Percentiles rank a stretch among this genome's conserved stretches.
Evolutionary conservation across 1,140 invertebrate genomes (phyloP).

Genomic region (Ruditapes philippinarum): DNA sequence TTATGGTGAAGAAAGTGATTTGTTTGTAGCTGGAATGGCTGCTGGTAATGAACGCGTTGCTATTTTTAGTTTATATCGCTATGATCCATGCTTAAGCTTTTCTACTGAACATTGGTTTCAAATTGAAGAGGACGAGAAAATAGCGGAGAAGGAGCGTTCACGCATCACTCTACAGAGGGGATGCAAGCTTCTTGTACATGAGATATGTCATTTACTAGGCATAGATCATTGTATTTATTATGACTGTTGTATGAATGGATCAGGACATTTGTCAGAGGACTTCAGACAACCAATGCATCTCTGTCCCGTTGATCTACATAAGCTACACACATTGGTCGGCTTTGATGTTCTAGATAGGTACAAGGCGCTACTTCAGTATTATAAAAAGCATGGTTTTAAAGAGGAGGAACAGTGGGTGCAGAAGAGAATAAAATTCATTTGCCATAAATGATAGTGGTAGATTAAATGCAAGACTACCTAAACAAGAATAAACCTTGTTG

Average conservation of each 20-base stretch:
- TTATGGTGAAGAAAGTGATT: conserved; percentile 80
- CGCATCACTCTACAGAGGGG: conserved; percentile 76
- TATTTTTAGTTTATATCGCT: conserved; percentile 82
- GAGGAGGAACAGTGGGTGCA: conserved; percentile 78
- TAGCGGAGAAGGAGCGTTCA: conserved; percentile 65
- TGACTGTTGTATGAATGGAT: conserved; percentile 85
- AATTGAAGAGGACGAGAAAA: conserved; percentile 51
- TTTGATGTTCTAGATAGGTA: conserved; percentile 79
- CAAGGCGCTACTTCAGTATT: conserved; percentile 76
- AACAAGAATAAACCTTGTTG: too few relatives aligned
- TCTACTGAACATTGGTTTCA: conserved; percentile 81
- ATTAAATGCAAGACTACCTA: too few relatives aligned
- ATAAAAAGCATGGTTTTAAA: conserved; percentile 73
- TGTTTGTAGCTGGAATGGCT: conserved; percentile 85
- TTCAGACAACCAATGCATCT: conserved; percentile 84
- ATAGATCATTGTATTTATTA: conserved; percentile 83
- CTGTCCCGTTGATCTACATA: conserved; percentile 84
- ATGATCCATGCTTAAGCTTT: conserved; percentile 80
- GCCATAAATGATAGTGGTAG: not conserved
- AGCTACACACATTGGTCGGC: conserved; percentile 80
- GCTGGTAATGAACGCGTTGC: conserved; percentile 80
- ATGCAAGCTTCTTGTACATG: conserved; percentile 83
- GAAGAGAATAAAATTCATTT: conserved; percentile 66
- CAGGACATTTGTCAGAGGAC: conserved; percentile 82
- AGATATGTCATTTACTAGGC: conserved; percentile 83